Evolutionary conservation across 2,113 vertebrate genomes (phyloP), one percentile per base, ranked within the genome.

Genomic region (Caracal caracal): DNA sequence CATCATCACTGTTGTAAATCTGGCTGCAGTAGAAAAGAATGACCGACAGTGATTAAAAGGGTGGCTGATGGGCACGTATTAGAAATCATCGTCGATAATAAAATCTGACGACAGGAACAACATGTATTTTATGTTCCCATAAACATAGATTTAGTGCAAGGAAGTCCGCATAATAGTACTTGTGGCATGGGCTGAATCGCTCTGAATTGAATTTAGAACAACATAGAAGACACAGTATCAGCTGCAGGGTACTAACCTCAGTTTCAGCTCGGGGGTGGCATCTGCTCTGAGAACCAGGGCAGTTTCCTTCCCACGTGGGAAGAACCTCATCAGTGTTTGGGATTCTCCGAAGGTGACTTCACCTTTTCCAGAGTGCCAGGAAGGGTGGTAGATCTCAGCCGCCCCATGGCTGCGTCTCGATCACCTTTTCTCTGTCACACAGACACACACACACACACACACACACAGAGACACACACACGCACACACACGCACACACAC

Each of bases 31-130:
- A 79, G 96, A 95, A 96, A 95, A 96, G 93, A 94, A 78, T 95
- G 96, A 97, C 93, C 98, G 97, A 95, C 70, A 97, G 93, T 82
- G 96, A 98, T 97, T 97, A 97, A 97, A 98, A 98, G 79, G 88
- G 93, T 88, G 87, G 86, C 78, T 98, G 97, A 98, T 96, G 87
- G 95, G 96, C 86, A 81, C 93, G 53, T 9, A 83, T 95, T 93
- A 97, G 98, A 97, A 98, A 98, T 96, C 95, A 95, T 87, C 73
- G 63, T 97, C 0, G 4, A 97, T 96, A 94, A 82, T 96, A 97
- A 98, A 95, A 98, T 78, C 97, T 93, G 98, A 97, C 6, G 35
- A 94, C 82, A 93, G 94, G 93, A 76, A 95, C 98, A 98, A 94
- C 93, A 35, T 20, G 2, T 68, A 93, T 92, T 98, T 98, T 97